Conservation (phyloP, 2,888 invertebrate genomes). For the Agrochola lychnidis region DNA sequence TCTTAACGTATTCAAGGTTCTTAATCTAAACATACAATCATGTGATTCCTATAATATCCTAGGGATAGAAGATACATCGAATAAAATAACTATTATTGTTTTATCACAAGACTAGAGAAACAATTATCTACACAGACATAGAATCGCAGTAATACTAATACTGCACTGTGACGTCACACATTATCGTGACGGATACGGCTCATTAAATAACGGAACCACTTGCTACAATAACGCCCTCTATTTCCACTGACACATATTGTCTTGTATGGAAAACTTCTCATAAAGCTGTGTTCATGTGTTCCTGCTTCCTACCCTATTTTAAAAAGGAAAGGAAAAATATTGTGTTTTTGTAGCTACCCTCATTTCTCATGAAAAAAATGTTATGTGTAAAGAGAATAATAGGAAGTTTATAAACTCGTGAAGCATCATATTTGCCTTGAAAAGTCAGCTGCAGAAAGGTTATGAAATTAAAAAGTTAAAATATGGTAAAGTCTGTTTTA, state of each 20-base stretch:
- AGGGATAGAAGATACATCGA: background rate
- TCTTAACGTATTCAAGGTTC: too few species aligned
- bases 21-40: background rate
- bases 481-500: background rate
- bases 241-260: conserved; percentile 55
- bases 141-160: background rate
- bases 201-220: conserved; percentile 61
- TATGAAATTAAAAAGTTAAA: conserved; percentile 10
- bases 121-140: conserved; percentile 3
- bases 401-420: background rate
- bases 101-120: background rate
- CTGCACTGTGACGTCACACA: conserved; percentile 47
- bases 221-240: conserved; percentile 43
- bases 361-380: background rate
- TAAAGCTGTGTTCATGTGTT: conserved; percentile 12
- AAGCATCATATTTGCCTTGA: background rate
- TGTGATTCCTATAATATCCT: background rate
- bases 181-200: conserved; percentile 59
- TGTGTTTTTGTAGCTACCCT: conserved; percentile 1
- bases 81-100: background rate
- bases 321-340: conserved; percentile 3
- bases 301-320: conserved; percentile 11
- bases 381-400: background rate
- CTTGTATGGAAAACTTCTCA: conserved; percentile 38
- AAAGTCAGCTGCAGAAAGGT: conserved; percentile 5